These are phyloP conservation scores for Platyura marginata DNA, from an alignment of 1,140 invertebrate species.

Conservation along the genomic window DNA sequence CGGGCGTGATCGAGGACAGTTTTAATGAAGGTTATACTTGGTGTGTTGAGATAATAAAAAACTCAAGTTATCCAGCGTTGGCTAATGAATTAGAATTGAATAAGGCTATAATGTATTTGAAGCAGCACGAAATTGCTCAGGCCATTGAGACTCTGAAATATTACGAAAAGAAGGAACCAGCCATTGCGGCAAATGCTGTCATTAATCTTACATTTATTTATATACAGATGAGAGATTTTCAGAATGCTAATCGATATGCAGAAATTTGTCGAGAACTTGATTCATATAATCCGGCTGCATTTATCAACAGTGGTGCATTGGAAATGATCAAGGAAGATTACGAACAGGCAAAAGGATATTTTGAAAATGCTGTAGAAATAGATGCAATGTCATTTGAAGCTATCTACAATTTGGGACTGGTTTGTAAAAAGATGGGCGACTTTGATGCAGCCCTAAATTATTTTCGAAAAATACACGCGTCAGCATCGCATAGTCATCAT, in stretches of 20 bases:
- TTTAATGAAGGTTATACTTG: conserved; percentile 56
- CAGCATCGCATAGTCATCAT: conserved; percentile 26
- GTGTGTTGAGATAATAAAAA: conserved; percentile 67
- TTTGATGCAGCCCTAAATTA: conserved; percentile 59
- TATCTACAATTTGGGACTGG: conserved; percentile 73
- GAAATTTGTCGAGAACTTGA: conserved; percentile 58
- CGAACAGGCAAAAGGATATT: conserved; percentile 56
- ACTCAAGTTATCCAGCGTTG: conserved; percentile 49
- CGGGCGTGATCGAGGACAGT: conserved; percentile 62
- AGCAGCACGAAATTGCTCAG: conserved; percentile 62
- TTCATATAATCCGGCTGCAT: conserved; percentile 61
- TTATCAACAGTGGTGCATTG: conserved; percentile 82
- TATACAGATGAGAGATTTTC: conserved; percentile 63
- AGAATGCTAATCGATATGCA: conserved; percentile 67
- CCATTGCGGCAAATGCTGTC: conserved; percentile 66
- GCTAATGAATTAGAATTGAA: conserved; percentile 86
- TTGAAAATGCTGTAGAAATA: conserved; percentile 58
- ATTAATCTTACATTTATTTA: conserved; percentile 87
- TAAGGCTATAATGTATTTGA: conserved; percentile 78
- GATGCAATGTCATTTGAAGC: conserved; percentile 77
- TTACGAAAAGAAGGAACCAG: conserved; percentile 72
- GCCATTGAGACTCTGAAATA: conserved; percentile 75
- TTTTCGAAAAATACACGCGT: conserved; percentile 50
- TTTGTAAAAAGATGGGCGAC: conserved; percentile 47
- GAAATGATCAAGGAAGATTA: conserved; percentile 50